Evolutionary conservation across 2,888 invertebrate species (phyloP).

Genomic region (Harpalus rubripes): DNA sequence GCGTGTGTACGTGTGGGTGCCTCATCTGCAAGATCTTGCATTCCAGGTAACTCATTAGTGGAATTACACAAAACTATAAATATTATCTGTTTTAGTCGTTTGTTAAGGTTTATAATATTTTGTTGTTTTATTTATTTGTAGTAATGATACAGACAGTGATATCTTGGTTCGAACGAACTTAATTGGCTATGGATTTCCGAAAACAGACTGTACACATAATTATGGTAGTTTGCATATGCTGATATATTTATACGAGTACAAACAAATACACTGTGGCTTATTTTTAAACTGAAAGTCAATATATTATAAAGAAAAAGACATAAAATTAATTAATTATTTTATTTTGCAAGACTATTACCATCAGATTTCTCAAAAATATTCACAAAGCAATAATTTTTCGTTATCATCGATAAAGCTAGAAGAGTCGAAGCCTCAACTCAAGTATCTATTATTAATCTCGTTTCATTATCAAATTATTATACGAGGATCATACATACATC

Average conservation of each 20-base stretch:
- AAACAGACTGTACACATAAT: not conserved
- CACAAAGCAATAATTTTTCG: too few species aligned
- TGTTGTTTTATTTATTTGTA: conserved; percentile 54
- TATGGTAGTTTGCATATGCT: not conserved
- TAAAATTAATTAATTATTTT: too few species aligned
- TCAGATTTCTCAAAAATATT: too few species aligned
- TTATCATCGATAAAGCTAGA: too few species aligned
- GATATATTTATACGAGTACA: not conserved
- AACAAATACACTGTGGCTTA: not conserved
- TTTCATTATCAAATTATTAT: too few species aligned
- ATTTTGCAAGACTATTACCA: too few species aligned
- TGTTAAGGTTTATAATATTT: conserved; percentile 46
- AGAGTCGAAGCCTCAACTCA: too few species aligned
- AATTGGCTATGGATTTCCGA: conserved; percentile 30
- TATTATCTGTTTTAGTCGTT: conserved; percentile 63
- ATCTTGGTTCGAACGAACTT: not conserved
- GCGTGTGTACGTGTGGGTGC: conserved; percentile 62
- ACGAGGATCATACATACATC: too few species aligned
- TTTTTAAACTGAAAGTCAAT: not conserved
- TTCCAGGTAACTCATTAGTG: conserved; percentile 66
- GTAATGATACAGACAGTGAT: conserved; percentile 9
- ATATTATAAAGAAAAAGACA: too few species aligned
- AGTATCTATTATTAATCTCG: too few species aligned
- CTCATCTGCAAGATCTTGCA: conserved; percentile 66
- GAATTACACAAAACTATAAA: conserved; percentile 67